phyloP scores from a whole-genome alignment of 2,113 vertebrate genomes.

The Gallinago jamesoni region DNA sequence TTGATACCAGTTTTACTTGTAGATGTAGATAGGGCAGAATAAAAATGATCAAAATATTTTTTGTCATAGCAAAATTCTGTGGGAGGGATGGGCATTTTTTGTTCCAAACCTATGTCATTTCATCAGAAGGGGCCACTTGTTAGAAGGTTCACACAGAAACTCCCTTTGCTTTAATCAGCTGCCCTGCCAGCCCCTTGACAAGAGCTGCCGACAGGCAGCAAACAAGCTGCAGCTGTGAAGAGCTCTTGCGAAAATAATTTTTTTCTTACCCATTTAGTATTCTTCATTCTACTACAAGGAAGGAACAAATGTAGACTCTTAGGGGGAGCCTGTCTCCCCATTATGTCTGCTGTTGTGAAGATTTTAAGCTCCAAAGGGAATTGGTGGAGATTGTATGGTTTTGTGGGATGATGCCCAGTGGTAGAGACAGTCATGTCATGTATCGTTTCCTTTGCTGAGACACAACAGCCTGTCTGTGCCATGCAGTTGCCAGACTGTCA shows the following conservation, averaged over 20 bases:
- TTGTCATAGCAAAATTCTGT: neutral
- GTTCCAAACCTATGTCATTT: neutral
- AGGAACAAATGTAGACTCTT: neutral
- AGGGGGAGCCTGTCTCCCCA: accelerated
- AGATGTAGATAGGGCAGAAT: neutral
- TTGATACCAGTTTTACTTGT: neutral
- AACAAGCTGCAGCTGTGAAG: neutral
- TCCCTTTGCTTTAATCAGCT: neutral
- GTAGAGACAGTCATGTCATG: neutral
- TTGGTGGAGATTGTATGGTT: neutral
- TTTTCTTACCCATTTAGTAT: neutral
- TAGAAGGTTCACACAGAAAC: neutral
- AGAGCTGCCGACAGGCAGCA: neutral
- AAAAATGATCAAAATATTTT: neutral
- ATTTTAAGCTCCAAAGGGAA: neutral
- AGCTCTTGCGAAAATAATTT: neutral
- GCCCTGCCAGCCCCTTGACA: accelerated
- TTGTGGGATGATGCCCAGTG: neutral
- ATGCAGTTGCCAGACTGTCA: neutral
- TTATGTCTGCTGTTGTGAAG: neutral
- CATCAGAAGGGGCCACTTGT: neutral
- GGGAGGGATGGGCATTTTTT: neutral
- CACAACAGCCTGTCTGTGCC: neutral
- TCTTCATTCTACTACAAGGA: neutral
- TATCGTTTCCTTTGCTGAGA: neutral